Base-by-base conservation (phyloP, 2,888 invertebrate species). In the Allophyes oxyacanthae region DNA sequence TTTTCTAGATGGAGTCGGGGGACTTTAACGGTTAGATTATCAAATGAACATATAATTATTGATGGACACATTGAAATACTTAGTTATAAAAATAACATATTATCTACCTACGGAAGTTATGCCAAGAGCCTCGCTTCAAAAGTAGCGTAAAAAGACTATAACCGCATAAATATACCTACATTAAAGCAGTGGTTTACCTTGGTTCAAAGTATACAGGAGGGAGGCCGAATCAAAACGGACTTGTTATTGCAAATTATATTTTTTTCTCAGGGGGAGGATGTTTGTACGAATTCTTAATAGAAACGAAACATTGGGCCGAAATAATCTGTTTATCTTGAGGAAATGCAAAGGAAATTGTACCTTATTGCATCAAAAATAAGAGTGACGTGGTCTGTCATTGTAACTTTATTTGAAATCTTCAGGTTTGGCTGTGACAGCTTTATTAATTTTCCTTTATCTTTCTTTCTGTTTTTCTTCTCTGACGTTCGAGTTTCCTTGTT, bases 221-320 rank as follows among this genome's bases (percentile, higher is more conserved):
- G 73, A 76, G 61, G 44, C 69, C 51, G 76, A 86, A 86, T 84
- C 85, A 86, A 83, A 86, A 82, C 78, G 74, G 77, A 64, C 66
- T 86, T 90, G 89, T 88, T 89, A 84, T 90, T 86, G 72, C 84
- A 88, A 90, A 89, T 90, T 89, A 87, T 83, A 82, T 88, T 86
- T 88, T 79, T 87, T 85, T 75, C 77, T 82, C 84, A 84, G 50
- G 71, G 78, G 79, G 83, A 81, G 80, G 74, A 80, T 86, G 85
- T 88, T 88, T 86, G 82, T 79, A 62, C 77, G 80, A 79, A 77
- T 81, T 75, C 82, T 79, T 89, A 88, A 89, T 87, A 85, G 85
- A 89, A 89, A 84, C 81, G 85, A 76, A 84, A 84, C 84, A 85
- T 81, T 81, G 72, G 61, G 68, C 75, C 75, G 75, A 79, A 75